Percentiles rank a stretch among this genome's conserved stretches.
phyloP scores from a whole-genome alignment of 1,140 invertebrate genomes.

The Cotesia vestalis region DNA sequence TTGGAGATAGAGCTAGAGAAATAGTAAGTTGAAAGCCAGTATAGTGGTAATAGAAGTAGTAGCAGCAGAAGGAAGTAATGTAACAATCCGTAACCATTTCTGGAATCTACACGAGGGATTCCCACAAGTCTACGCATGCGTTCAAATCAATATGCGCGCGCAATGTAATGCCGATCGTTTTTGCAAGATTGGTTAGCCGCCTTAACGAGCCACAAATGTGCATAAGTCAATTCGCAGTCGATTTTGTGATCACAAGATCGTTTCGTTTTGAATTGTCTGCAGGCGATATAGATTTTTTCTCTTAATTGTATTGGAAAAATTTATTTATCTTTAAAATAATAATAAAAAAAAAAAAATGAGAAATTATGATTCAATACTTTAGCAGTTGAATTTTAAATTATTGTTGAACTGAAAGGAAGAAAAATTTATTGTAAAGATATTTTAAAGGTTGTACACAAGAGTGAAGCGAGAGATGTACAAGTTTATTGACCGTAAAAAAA shows the following conservation, averaged over 20 bases:
- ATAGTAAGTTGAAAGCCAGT: too few species aligned
- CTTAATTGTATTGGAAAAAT: too few species aligned
- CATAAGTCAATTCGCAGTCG: neutral
- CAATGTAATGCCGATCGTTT: constrained; percentile 10
- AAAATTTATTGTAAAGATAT: neutral
- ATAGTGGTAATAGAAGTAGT: constrained; percentile 17
- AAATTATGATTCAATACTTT: too few species aligned
- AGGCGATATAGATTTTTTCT: neutral
- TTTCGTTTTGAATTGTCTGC: neutral
- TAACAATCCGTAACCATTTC: constrained; percentile 29
- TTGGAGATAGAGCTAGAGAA: neutral
- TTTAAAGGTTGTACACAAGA: too few species aligned
- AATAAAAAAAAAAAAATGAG: too few species aligned
- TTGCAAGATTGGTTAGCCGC: constrained; percentile 20
- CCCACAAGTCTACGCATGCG: constrained; percentile 25
- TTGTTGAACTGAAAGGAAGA: neutral
- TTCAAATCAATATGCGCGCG: constrained; percentile 22
- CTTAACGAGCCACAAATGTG: constrained; percentile 28
- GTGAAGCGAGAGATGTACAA: neutral
- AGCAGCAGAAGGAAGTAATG: constrained; percentile 23
- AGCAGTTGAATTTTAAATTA: too few species aligned
- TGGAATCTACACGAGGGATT: constrained; percentile 25
- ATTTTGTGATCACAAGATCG: constrained; percentile 3
- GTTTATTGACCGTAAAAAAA: constrained; percentile 24
- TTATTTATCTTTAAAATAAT: too few species aligned